Base-by-base conservation (phyloP, 2,797 vertebrate genomes). In the Otolemur crassicaudatus region DNA sequence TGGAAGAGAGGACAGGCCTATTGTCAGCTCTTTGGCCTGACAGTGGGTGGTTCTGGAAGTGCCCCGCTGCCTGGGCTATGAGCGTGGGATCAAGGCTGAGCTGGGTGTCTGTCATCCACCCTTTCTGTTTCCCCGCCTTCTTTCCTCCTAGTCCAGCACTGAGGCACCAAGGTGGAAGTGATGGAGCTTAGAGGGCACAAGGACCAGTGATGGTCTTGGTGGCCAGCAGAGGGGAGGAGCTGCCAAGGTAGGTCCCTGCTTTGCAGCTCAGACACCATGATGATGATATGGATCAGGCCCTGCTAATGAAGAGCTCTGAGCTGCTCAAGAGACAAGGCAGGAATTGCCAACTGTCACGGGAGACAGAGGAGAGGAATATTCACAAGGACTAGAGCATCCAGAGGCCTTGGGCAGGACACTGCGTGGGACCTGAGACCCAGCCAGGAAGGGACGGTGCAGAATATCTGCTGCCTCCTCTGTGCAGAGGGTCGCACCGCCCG, bases 1-100 rank as follows among this genome's bases (percentile, higher is more conserved):
- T 99, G 98, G 22, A 56, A 84, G 5, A 67, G 43, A 25, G 46
- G 29, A 53, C 70, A 67, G 58, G 73, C 5, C 2, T 1, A 6
- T 16, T 0, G 49, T 97, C 69, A 94, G 90, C 11, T 1, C n/a
- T 4, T 0, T 7, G 40, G 19, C 40, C 69, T 1, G 2, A 16
- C 77, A 2, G 12, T 2, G 23, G 0, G 0, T 7, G 49, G 4
- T 7, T 0, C 0, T 4, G 40, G 69, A 65, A 34, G 37, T 0
- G 22, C n/a, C 88, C 56, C 0, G 5, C 0, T 19, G 0, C 23
- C 16, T 10, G 14, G 49, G 23, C n/a, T 25, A 16, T 5, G 16
- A 31, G 37, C 0, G 0, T 5, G 7, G 65, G 31, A 43, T 27
- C 69, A 10, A 23, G 65, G 29, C 19, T 8, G 46, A 17, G 60